Base-by-base conservation (phyloP, 2,113 vertebrate species). In the Chascanopsetta lugubris region DNA sequence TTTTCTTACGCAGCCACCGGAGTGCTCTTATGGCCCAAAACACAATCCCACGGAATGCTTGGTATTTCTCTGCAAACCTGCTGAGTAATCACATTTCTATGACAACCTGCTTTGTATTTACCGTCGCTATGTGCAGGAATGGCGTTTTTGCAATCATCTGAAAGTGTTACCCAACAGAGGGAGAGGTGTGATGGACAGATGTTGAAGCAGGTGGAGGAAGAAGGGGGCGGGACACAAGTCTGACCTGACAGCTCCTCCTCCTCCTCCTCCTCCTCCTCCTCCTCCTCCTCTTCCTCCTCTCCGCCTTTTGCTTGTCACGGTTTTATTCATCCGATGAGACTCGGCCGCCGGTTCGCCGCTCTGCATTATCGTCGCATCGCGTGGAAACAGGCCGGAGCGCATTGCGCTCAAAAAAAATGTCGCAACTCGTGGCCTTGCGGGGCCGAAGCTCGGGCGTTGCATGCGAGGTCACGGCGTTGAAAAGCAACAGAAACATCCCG, bases 11-110 rank as follows among this genome's bases (percentile, higher is more conserved):
- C 57, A 48, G 47, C 55, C 47, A n/a, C 67, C 45, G 22, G 79
- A 81, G 70, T 84, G 83, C 74, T 77, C 75, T 84, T 43, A 55
- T 45, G 62, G 64, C 53, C 57, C 56, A 56, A 40, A n/a, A 64
- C 58, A 65, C 79, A 83, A 65, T 85, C 71, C 68, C 49, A 45
- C 50, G 57, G 54, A 82, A 81, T 79, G 51, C 27, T 50, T 75
- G 74, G 69, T 70, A 65, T 75, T 57, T 54, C 45, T 66, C 67
- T 32, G 17, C 71, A 69, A 75, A 71, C 48, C 59, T 38, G 36
- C 5, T 17, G 1, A 38, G 36, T 12, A 2, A 3, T 38, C 36
- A 9, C 10, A 60, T 84, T 67, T 75, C 53, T 62, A 46, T 69
- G 56, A 68, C 65, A 58, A 75, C 50, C 46, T 34, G 67, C 54